A percentile compares a stretch with the other conserved stretches of the same genome.
Conservation (phyloP, 1,140 invertebrate genomes). For the Brachionus asplanchnoidis region DNA sequence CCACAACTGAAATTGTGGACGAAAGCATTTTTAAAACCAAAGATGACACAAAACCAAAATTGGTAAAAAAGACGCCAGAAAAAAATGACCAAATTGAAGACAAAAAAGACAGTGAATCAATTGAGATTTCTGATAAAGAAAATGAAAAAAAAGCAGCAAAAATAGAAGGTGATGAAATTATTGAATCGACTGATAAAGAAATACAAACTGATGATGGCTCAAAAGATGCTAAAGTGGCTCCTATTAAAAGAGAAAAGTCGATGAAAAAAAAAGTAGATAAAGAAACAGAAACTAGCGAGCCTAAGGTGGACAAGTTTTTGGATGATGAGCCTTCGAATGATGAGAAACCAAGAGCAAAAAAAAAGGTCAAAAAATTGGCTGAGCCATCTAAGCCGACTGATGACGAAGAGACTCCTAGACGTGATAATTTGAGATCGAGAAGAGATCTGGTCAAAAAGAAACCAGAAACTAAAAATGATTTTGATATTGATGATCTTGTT, state of each 20-base stretch:
- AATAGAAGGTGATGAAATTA: not conserved
- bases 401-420: not conserved
- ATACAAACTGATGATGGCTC: not conserved
- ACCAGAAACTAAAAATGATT: not conserved
- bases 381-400: not conserved
- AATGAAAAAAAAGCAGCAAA: not conserved
- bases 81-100: not conserved
- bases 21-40: constrained; percentile 24
- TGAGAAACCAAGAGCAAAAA: not conserved
- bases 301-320: not conserved
- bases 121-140: not conserved
- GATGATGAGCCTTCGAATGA: not conserved
- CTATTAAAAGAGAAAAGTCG: not conserved
- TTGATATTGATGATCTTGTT: not conserved
- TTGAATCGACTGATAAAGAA: not conserved
- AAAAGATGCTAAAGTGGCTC: not conserved
- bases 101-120: not conserved
- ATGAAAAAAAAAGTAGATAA: not conserved
- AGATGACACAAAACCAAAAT: not conserved
- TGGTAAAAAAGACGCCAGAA: not conserved
- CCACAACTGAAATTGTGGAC: constrained; percentile 28
- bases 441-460: not conserved
- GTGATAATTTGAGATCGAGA: not conserved
- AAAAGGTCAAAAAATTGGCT: not conserved
- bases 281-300: not conserved